phyloP scores from a whole-genome alignment of 2,888 invertebrate species.

The Calliopum simillimum region DNA sequence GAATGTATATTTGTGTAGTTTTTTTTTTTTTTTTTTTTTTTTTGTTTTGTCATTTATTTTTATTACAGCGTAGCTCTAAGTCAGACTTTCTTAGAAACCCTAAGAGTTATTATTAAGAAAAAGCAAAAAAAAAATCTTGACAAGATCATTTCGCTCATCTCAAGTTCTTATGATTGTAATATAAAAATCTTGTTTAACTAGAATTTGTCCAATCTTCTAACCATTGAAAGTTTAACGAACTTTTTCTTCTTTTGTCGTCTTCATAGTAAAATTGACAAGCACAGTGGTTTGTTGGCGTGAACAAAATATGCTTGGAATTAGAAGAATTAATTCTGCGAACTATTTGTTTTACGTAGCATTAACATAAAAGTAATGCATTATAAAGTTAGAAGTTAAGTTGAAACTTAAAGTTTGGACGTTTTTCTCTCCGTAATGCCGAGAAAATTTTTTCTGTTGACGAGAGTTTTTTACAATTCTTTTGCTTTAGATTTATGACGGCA shows the following conservation, averaged over 20 bases:
- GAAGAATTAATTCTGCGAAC: no score
- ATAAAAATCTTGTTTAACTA: slow-evolving; percentile 35
- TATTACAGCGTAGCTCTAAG: neutral
- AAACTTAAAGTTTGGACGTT: no score
- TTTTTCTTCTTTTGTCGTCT: slow-evolving; percentile 39
- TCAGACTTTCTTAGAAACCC: slow-evolving; percentile 29
- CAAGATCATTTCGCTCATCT: slow-evolving; percentile 29
- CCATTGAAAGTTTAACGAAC: slow-evolving; percentile 49
- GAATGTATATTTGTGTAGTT: neutral
- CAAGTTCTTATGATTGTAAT: neutral
- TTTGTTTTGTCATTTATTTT: neutral
- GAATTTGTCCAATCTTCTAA: slow-evolving; percentile 27
- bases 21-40: slow-evolving; percentile 9
- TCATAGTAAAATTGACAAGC: slow-evolving; percentile 3
- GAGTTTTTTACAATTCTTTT: no score
- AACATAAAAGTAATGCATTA: no score
- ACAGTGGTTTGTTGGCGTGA: slow-evolving; percentile 20
- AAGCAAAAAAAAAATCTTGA: slow-evolving; percentile 6
- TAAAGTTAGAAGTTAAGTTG: no score
- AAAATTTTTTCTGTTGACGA: no score
- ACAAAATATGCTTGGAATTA: neutral
- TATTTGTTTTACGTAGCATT: no score
- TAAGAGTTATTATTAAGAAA: neutral
- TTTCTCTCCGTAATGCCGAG: no score
- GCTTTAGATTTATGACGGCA: no score